These are phyloP conservation scores for Lepidurus apus DNA, from an alignment of 1,140 invertebrate genomes.

Conservation along the genomic window DNA sequence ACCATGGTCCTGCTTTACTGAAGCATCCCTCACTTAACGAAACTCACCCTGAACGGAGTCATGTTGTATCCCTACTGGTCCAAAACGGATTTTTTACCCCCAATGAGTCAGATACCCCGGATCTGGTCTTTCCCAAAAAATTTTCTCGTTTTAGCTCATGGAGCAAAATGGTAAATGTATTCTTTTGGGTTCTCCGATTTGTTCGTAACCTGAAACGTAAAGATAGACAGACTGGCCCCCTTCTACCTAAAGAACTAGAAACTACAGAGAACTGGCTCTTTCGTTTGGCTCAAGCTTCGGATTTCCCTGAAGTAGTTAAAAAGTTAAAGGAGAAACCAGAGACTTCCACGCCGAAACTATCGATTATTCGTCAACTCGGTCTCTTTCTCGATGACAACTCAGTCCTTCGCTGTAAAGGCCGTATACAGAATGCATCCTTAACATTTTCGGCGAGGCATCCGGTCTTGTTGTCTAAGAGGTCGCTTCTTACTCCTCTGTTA, in stretches of 20 bases:
- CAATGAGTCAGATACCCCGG: not conserved
- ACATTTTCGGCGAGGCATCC: not conserved
- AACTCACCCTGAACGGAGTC: not conserved
- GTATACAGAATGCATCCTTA: conserved; percentile 2
- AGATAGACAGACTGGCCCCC: not conserved
- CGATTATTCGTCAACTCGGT: conserved; percentile 25
- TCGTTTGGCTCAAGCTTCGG: not conserved
- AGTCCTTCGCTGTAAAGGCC: conserved; percentile 27
- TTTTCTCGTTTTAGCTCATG: not conserved
- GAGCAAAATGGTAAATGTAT: not conserved
- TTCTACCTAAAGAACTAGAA: not conserved
- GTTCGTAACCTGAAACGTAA: not conserved
- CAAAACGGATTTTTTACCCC: not conserved
- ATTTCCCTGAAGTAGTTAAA: conserved; percentile 23
- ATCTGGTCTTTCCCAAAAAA: not conserved
- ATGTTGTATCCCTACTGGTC: not conserved
- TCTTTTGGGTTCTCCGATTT: not conserved
- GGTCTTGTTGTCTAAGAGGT: not conserved
- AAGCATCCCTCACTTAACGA: not conserved
- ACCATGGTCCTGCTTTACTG: not conserved
- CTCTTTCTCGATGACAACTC: conserved; percentile 30
- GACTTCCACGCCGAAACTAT: not conserved
- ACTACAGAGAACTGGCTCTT: not conserved
- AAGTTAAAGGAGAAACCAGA: not conserved
- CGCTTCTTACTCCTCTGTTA: not conserved